These are phyloP conservation scores for Phenganax subtilis DNA, from an alignment of 92 coral and sea anemone genomes.

Conservation along the genomic window DNA sequence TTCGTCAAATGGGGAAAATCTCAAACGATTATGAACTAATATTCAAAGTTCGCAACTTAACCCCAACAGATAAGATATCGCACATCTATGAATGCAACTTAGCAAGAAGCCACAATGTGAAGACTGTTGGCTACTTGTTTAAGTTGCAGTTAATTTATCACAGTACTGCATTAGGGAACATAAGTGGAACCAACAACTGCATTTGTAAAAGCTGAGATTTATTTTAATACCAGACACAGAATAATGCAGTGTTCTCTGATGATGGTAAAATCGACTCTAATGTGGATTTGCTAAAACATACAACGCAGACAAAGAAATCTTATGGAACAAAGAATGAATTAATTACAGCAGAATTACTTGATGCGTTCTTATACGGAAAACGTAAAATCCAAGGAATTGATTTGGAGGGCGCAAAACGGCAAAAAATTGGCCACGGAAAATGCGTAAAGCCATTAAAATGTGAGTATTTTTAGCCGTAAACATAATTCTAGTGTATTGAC, in stretches of 20 bases:
- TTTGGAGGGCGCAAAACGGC: slow-evolving; percentile 32
- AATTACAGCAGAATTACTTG: slow-evolving; percentile 30
- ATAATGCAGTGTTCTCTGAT: background rate
- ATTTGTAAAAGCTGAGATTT: background rate
- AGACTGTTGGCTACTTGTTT: no score
- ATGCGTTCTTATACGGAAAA: slow-evolving; percentile 30
- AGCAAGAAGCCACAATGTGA: no score
- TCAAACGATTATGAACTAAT: no score
- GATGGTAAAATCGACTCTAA: slow-evolving; percentile 5
- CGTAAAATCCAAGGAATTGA: slow-evolving; percentile 32
- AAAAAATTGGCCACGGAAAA: slow-evolving; percentile 23
- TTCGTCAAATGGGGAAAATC: no score
- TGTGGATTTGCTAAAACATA: background rate
- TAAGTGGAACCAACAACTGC: no score
- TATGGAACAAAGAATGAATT: background rate
- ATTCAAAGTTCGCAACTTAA: no score
- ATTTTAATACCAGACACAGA: slow-evolving; percentile 4
- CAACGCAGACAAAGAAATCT: slow-evolving; percentile 12
- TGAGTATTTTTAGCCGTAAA: background rate
- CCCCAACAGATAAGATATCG: no score
- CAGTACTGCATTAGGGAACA: no score
- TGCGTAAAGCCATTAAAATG: slow-evolving; percentile 2
- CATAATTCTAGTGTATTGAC: slow-evolving; percentile 21
- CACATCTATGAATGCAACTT: no score
- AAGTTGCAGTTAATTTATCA: no score